Conservation (phyloP, 2,888 invertebrate species). For the Oxytorus armatus region DNA sequence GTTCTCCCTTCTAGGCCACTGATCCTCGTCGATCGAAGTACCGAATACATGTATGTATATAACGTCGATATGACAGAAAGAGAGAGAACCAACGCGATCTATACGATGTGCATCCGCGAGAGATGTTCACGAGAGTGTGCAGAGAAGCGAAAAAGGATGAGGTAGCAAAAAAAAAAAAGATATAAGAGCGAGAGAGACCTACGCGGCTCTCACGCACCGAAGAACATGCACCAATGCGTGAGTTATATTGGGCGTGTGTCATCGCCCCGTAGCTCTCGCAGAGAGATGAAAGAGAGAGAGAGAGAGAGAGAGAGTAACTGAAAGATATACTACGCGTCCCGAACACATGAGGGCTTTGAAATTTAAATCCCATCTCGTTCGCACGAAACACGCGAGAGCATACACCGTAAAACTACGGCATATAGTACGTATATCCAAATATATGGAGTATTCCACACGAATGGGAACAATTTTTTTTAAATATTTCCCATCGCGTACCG, state of each 20-base stretch:
- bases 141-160: constrained; percentile 43
- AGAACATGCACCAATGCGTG: constrained; percentile 70
- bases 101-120: constrained; percentile 62
- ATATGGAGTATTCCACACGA: background rate
- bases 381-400: constrained; percentile 35
- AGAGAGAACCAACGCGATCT: constrained; percentile 1
- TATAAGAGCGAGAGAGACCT: constrained; percentile 37
- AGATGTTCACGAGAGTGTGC: constrained; percentile 39
- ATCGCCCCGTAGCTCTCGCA: constrained; percentile 75
- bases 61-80: constrained; percentile 10
- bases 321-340: constrained; percentile 73
- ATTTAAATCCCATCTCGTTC: constrained; percentile 59
- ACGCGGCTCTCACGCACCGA: constrained; percentile 64
- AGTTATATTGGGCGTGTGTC: constrained; percentile 81
- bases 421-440: background rate
- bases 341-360: constrained; percentile 75
- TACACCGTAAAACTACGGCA: constrained; percentile 14
- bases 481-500: background rate
- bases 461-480: background rate
- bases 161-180: constrained; percentile 8
- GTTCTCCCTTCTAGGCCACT: constrained; percentile 30
- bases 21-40: constrained; percentile 57
- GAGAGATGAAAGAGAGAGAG: constrained; percentile 13
- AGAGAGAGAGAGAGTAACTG: constrained; percentile 2
- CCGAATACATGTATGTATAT: constrained; percentile 17